Evolutionary conservation across 1,140 invertebrate genomes (phyloP), one percentile per base, ranked within the genome.

Genomic region (Rhizoglyphus robini): DNA sequence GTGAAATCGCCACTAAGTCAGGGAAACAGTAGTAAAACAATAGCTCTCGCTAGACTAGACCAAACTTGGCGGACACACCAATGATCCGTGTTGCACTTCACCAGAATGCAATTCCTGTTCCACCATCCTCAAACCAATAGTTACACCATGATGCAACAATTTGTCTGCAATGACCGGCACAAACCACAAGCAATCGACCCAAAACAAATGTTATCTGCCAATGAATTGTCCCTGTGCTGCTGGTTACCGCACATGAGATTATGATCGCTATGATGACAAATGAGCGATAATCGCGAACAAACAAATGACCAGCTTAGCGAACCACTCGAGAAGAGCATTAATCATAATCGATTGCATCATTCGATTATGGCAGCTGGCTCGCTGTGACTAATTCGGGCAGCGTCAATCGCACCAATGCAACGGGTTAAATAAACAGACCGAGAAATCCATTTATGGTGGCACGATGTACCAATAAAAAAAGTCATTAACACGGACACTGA

Each of bases 321-420:
- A 32, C 51, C 41, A 15, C 15, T 23, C 41, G 23, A 46, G 41
- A 46, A 54, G 8, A 54, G 18, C 51, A 54, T 54, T 54, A 54
- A 54, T 54, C 51, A 23, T 54, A 54, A 54, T n/a, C n/a, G n/a
- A n/a, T 54, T 54, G 51, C 23, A 54, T 54, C 51, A 54, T 15
- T 54, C 51, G 51, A 54, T 54, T 54, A 54, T 54, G 51, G 8
- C 23, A 54, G 20, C 51, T 32, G 51, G 20, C 51, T 54, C 23
- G 23, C 51, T 8, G 51, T 54, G 51, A 54, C 36, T 11, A 41
- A 41, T 41, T 41, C 18, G 36, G 8, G 8, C 8, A 41, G 18
- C 36, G 8, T 11, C 36, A 41, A 41, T 11, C 18, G 36, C 8
- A 41, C 8, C 36, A 18, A 41, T 11, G 36, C 36, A 41, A 41